Evolutionary conservation across 2,888 invertebrate genomes (phyloP), one percentile per base, ranked within the genome.

Genomic region (Oscheius myriophilus): DNA sequence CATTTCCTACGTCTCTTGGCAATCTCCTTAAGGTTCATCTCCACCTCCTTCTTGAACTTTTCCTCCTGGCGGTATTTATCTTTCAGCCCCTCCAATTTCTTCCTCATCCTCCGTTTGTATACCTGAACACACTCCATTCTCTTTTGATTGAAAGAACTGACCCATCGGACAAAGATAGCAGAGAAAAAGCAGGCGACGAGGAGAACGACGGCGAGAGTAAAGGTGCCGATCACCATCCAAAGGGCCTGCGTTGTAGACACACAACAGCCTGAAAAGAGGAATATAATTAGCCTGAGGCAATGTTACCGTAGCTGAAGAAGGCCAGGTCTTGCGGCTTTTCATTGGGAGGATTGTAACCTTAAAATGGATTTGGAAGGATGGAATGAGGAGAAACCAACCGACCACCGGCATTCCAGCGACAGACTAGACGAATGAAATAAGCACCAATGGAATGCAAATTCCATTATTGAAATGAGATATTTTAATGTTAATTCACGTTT

Each of bases 101-200:
- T 61, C 18, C 61, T 46, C 49, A 61, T 14, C 16, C 61, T 45
- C 21, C 61, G 61, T 33, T 61, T 61, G 26, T 61, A 61, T 9
- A 33, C 33, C 33, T 33, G 33, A 33, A 33, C 3, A 6, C 33
- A 33, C 3, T 33, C 33, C 4, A 33, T 33, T 33, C 9, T 9
- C 33, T 33, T 33, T 33, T 33, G 4, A 6, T 3, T 6, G 33
- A 33, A 33, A 33, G 4, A 33, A 33, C 33, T 33, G 25, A 61
- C 61, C 61, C 61, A 61, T 16, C 49, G 46, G 49, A 61, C 61
- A 21, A 61, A 61, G 33, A 61, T 21, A 39, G 61, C 45, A 9
- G 61, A 26, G 49, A 61, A 26, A 39, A 21, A 33, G 46, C 46
- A 49, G 49, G 25, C 14, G n/a, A 61, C 46, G 1, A 49, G 26